Percentiles rank a stretch among this genome's conserved stretches.
These are phyloP conservation scores for Alca torda DNA, from an alignment of 2,797 vertebrate species.

Conservation along the genomic window DNA sequence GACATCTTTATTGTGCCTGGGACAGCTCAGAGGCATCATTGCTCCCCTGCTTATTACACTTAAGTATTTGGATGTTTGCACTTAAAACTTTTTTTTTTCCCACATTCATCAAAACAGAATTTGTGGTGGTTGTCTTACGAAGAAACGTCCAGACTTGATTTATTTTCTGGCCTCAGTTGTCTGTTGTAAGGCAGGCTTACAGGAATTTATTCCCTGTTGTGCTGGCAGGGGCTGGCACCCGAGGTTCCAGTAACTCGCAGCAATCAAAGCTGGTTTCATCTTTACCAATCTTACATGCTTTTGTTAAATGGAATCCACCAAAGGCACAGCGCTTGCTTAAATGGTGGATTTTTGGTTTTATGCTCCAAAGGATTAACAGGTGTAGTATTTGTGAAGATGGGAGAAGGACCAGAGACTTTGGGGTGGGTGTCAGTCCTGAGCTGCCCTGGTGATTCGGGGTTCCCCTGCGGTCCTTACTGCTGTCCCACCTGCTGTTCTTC, in stretches of 20 bases:
- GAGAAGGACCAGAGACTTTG: not conserved
- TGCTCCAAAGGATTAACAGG: not conserved
- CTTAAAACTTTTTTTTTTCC: not conserved
- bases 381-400: not conserved
- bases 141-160: not conserved
- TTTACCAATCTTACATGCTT: not conserved
- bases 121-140: not conserved
- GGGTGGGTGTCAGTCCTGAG: not conserved
- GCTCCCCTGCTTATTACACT: not conserved
- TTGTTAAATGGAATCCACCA: not conserved
- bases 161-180: conserved; percentile 7
- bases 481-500: not conserved
- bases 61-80: not conserved
- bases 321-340: not conserved
- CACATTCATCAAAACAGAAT: not conserved
- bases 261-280: not conserved
- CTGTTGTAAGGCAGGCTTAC: not conserved
- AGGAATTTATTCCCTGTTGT: not conserved
- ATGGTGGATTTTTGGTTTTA: not conserved
- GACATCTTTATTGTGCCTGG: not conserved
- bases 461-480: not conserved
- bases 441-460: not conserved
- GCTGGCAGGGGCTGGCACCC: not conserved
- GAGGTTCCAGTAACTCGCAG: not conserved
- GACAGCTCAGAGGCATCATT: not conserved